Conservation (phyloP, 1,140 invertebrate genomes). For the Temnothorax nylanderi region DNA sequence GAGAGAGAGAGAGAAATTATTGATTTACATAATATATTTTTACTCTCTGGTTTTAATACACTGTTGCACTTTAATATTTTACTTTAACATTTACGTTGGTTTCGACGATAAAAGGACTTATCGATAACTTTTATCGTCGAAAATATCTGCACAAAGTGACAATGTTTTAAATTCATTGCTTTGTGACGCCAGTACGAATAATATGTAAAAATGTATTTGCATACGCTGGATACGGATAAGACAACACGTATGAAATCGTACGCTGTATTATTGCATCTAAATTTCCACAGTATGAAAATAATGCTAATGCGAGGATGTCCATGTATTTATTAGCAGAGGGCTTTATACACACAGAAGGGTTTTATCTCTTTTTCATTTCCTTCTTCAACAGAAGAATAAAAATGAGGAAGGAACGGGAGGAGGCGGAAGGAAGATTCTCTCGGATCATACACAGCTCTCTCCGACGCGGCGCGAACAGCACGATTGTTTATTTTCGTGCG, state of each 20-base stretch:
- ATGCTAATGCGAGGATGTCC: background rate
- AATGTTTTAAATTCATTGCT: background rate
- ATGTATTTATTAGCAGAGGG: background rate
- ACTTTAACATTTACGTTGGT: background rate
- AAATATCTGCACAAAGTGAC: background rate
- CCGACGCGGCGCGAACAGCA: slow-evolving; percentile 28
- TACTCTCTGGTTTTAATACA: background rate
- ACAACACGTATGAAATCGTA: background rate
- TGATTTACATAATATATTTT: background rate
- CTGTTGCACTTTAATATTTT: background rate
- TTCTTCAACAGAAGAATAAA: background rate
- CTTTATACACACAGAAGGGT: background rate
- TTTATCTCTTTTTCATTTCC: too few species aligned
- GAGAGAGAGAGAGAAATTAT: background rate
- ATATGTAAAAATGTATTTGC: background rate
- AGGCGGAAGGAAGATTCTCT: background rate
- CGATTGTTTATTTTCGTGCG: slow-evolving; percentile 76
- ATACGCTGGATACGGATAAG: background rate
- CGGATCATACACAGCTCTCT: slow-evolving; percentile 13
- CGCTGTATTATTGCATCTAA: background rate
- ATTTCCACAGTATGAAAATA: background rate
- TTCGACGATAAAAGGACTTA: background rate
- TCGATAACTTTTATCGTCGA: background rate
- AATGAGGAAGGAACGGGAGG: background rate
- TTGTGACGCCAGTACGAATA: background rate